Base-by-base conservation (phyloP, 2,113 vertebrate species). In the Amblyopsis rosae region DNA sequence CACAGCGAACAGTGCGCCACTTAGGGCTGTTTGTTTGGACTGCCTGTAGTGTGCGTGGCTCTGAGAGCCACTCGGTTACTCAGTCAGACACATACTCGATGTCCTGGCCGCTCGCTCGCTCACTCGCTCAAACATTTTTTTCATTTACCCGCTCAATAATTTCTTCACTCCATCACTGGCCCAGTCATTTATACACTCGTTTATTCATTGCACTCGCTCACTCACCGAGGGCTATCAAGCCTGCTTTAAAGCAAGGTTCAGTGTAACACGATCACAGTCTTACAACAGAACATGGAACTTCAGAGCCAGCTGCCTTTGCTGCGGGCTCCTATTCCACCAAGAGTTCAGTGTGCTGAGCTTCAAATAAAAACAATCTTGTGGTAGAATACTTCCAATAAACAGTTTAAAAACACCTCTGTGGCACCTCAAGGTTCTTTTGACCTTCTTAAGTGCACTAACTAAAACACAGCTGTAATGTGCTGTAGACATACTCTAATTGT, bases 11-110 rank as follows among this genome's bases (percentile, higher is more conserved):
- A 88, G 84, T 82, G 83, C 83, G 72, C 84, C 87, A 89, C 88
- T 90, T 87, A 89, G 71, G 83, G 82, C 85, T 89, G 87, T 90
- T 91, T 91, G 87, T 91, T 91, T 90, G 86, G 82, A 88, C 87
- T 81, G 88, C 87, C 73, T 77, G 69, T 73, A 80, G 84, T 85
- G 84, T 90, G 87, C 83, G 83, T 81, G 79, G 75, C 84, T 84
- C 82, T 84, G 79, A 59, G 80, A 75, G 75, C 75, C 56, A 78
- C 80, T 82, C 35, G 62, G 81, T 87, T 85, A 86, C 81, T 85
- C 81, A 79, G 83, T 85, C 81, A 86, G 86, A 88, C 86, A 88
- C 81, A 87, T 80, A 88, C 82, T 89, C 87, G 87, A 84, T 82
- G 88, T 88, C 84, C 78, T 58, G 45, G 76, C 74, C 81, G 26